Percentiles rank a stretch among this genome's conserved stretches.
These are phyloP conservation scores for Streptopelia turtur DNA, from an alignment of 2,797 vertebrate genomes.

Conservation along the genomic window DNA sequence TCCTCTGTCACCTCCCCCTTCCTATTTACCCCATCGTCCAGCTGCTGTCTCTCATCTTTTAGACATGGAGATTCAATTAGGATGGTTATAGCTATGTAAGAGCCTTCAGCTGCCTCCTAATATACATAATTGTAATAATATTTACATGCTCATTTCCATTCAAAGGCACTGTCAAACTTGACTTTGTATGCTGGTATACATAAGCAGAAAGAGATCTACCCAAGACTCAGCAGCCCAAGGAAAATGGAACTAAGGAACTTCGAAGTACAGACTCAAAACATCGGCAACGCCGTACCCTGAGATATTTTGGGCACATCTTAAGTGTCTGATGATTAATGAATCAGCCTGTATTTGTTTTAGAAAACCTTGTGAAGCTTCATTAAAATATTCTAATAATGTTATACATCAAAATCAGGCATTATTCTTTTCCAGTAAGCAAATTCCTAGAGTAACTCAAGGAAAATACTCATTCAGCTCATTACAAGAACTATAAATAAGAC, in stretches of 20 bases:
- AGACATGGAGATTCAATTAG: background rate
- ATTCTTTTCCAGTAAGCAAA: constrained; percentile 5
- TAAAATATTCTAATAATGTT: background rate
- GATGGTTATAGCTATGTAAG: background rate
- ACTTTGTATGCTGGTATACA: background rate
- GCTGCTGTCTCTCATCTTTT: constrained; percentile 10
- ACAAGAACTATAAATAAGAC: background rate
- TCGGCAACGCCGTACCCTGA: background rate
- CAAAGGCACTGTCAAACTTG: background rate
- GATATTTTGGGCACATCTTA: background rate
- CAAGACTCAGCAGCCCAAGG: background rate
- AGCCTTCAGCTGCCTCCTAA: constrained; percentile 4
- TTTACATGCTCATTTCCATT: constrained; percentile 7
- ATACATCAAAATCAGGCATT: background rate
- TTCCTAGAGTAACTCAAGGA: background rate
- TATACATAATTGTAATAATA: background rate
- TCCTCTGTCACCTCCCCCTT: background rate
- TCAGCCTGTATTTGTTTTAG: background rate
- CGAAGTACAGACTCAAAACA: background rate
- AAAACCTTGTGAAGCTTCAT: background rate
- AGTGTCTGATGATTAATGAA: background rate
- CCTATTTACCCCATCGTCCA: background rate
- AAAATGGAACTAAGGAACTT: background rate
- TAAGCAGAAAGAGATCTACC: background rate
- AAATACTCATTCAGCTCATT: background rate